phyloP scores from a whole-genome alignment of 1,140 invertebrate species.

The Drosophila kikkawai region DNA sequence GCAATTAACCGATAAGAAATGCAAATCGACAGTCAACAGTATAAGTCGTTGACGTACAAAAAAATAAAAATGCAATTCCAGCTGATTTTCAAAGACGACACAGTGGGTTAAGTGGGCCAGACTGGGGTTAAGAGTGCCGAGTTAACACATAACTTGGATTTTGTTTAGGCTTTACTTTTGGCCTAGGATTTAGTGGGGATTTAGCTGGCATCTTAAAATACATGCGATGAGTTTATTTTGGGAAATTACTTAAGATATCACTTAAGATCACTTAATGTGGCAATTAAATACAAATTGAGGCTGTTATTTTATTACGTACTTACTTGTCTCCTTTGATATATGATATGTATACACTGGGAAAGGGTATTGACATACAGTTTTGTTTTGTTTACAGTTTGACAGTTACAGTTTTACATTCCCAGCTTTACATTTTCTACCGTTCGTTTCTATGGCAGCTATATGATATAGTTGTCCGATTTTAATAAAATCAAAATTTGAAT shows the following conservation, averaged over 20 bases:
- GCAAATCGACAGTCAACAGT: conserved; percentile 55
- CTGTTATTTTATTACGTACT: not conserved
- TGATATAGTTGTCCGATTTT: too few relatives aligned
- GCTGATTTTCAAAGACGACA: conserved; percentile 1
- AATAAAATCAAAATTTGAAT: too few relatives aligned
- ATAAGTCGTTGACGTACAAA: conserved; percentile 3
- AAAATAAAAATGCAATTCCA: conserved; percentile 23
- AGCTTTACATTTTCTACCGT: too few relatives aligned
- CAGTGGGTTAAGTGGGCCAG: conserved; percentile 30
- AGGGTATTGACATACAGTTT: not conserved
- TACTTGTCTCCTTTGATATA: not conserved
- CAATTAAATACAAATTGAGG: conserved; percentile 2
- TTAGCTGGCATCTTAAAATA: not conserved
- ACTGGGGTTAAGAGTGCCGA: not conserved
- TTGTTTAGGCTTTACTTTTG: not conserved
- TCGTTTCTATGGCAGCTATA: too few relatives aligned
- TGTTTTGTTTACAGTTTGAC: too few relatives aligned
- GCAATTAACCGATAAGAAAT: conserved; percentile 73
- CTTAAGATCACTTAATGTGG: not conserved
- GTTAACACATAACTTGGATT: not conserved
- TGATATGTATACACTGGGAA: not conserved
- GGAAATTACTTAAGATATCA: not conserved
- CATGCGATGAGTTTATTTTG: not conserved
- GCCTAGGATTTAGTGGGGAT: too few relatives aligned
- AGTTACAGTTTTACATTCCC: too few relatives aligned